Conservation (phyloP, 2,113 vertebrate species). For the Toxostoma redivivum region DNA sequence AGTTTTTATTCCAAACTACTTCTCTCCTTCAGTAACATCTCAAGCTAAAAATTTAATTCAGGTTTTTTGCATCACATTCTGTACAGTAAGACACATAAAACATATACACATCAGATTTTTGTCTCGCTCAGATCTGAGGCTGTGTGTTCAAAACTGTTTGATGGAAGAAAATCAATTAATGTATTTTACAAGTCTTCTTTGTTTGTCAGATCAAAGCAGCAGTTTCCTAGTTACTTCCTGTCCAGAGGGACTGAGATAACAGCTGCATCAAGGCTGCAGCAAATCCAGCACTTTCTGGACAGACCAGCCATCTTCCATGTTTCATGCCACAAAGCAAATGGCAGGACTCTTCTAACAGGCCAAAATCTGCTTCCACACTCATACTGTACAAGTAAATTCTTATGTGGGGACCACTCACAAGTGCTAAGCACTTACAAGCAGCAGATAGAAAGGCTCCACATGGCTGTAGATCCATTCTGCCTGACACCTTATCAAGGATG, state of each 20-base stretch:
- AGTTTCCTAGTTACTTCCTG: background rate
- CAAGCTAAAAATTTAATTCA: background rate
- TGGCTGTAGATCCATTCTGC: fast-evolving
- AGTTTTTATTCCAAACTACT: background rate
- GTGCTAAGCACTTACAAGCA: background rate
- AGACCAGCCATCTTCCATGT: background rate
- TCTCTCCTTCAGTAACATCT: background rate
- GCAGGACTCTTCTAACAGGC: background rate
- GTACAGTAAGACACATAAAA: background rate
- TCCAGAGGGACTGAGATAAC: background rate
- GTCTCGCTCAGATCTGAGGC: background rate
- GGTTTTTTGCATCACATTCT: background rate
- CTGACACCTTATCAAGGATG: background rate
- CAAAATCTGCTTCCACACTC: background rate
- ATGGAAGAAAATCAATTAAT: conserved; percentile 41
- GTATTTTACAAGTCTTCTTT: background rate
- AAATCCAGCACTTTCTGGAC: background rate
- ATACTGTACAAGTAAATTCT: background rate
- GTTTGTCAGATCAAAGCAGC: conserved; percentile 4
- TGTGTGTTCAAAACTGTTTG: background rate
- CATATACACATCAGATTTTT: background rate
- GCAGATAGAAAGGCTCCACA: background rate
- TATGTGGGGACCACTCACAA: background rate
- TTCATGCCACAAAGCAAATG: background rate
- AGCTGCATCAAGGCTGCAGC: background rate